Conservation (phyloP, 2,888 invertebrate genomes). For the Nephrotoma guestfalica region DNA sequence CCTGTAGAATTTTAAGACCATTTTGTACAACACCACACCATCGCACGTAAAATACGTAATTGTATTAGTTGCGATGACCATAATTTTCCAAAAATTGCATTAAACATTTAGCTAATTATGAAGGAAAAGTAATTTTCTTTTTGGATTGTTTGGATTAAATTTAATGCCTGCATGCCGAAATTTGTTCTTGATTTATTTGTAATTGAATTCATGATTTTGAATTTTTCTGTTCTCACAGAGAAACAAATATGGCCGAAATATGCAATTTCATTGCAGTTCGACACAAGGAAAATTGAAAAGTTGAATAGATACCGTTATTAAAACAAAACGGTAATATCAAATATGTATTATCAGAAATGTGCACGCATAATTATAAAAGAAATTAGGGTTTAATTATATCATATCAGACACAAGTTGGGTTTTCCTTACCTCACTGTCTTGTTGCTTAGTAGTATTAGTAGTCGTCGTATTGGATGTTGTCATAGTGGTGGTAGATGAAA, state of each 20-base stretch:
- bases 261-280: slow-evolving; percentile 9
- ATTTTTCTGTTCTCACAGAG: neutral
- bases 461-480: neutral
- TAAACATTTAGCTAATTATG: neutral
- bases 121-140: neutral
- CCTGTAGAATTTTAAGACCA: slow-evolving; percentile 1
- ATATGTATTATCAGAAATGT: neutral
- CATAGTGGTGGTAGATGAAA: neutral
- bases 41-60: neutral
- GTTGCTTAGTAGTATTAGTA: slow-evolving; percentile 1
- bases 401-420: neutral
- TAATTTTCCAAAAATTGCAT: neutral
- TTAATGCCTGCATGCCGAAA: neutral
- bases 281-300: neutral
- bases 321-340: neutral
- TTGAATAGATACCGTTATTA: neutral
- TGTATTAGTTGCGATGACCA: neutral
- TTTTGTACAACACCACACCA: neutral
- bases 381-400: neutral
- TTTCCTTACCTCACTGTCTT: slow-evolving; percentile 7
- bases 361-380: neutral
- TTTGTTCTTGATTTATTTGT: neutral
- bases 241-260: slow-evolving; percentile 9
- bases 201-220: neutral
- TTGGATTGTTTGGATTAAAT: neutral